Evolutionary conservation across 2,113 vertebrate genomes (phyloP).

Genomic region (Coregonus clupeaformis): DNA sequence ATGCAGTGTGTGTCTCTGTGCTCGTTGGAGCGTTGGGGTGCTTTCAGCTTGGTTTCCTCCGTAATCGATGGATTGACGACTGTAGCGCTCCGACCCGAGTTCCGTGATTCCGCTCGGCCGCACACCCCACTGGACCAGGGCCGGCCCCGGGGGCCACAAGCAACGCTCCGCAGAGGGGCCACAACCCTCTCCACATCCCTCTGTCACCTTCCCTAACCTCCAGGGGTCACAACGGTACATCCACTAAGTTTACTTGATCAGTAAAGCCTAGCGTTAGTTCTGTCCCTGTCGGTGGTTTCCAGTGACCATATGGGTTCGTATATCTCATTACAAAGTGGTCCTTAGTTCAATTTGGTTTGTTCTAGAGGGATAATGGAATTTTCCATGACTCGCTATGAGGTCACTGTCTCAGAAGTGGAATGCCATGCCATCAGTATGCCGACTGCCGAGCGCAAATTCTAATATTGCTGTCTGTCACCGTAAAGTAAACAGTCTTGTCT

Average conservation of each 20-base stretch:
- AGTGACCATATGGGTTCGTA: too few species aligned
- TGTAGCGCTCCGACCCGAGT: background rate
- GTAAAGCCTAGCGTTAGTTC: too few species aligned
- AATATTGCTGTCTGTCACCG: background rate
- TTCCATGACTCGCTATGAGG: conserved; percentile 17
- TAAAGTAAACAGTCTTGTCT: conserved; percentile 17
- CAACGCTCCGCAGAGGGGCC: too few species aligned
- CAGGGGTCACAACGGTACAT: background rate
- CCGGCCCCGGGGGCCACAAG: too few species aligned
- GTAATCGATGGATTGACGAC: background rate
- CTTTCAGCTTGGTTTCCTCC: conserved; percentile 12
- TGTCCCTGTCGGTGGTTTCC: too few species aligned
- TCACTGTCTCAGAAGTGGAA: conserved; percentile 30
- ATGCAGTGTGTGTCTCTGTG: background rate
- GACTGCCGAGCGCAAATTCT: conserved; percentile 6
- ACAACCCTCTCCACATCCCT: background rate
- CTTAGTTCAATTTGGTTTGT: background rate
- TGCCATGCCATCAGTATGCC: conserved; percentile 16
- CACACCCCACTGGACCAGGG: too few species aligned
- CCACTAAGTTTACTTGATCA: background rate
- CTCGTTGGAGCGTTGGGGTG: background rate
- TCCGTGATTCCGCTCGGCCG: background rate
- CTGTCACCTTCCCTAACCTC: background rate
- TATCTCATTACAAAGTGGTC: background rate
- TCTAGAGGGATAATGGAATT: conserved; percentile 24